These are phyloP conservation scores for Ctenicera cuprea DNA, from an alignment of 2,888 invertebrate genomes.

Conservation along the genomic window DNA sequence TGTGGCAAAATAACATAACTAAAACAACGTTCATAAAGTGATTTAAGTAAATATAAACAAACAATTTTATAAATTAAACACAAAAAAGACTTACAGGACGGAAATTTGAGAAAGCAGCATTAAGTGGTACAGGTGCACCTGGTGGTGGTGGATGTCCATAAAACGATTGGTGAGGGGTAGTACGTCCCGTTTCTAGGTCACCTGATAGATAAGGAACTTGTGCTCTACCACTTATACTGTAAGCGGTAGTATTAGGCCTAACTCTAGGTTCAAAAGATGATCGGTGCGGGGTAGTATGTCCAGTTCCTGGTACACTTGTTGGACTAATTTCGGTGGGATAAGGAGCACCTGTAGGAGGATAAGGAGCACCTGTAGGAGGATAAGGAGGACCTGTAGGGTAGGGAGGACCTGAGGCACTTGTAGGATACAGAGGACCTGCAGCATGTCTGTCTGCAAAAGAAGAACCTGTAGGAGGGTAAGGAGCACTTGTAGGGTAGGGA, in stretches of 20 bases:
- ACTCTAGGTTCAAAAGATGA: too few relatives aligned
- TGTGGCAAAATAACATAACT: too few relatives aligned
- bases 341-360: not conserved
- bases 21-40: too few relatives aligned
- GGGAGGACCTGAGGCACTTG: too few relatives aligned
- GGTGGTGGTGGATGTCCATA: conserved; percentile 18
- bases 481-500: not conserved
- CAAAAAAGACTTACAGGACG: conserved; percentile 22
- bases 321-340: not conserved
- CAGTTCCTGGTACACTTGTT: too few relatives aligned
- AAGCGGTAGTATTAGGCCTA: too few relatives aligned
- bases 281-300: too few relatives aligned
- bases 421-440: not conserved
- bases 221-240: not conserved
- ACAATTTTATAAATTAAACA: too few relatives aligned
- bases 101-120: conserved; percentile 31
- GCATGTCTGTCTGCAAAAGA: not conserved
- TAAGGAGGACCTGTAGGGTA: too few relatives aligned
- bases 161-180: too few relatives aligned
- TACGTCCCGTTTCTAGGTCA: too few relatives aligned
- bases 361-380: not conserved
- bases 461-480: not conserved
- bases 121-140: conserved; percentile 27
- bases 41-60: too few relatives aligned
- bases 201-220: not conserved